Evolutionary conservation across 2,888 invertebrate species (phyloP), one percentile per base, ranked within the genome.

Genomic region (Nemapogon koenigi): DNA sequence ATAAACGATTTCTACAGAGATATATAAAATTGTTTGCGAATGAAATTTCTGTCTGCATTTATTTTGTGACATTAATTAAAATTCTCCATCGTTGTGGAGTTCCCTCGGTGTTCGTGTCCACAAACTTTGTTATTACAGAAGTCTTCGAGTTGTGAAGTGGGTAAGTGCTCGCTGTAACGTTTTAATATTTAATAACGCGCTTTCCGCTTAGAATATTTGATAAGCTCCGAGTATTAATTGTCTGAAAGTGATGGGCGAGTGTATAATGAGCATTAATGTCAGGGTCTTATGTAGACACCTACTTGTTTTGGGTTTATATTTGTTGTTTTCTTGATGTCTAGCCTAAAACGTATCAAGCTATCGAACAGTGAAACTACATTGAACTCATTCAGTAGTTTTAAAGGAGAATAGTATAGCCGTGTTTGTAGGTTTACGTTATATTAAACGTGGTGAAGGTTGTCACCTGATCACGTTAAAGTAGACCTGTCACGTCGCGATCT

Each of bases 401-500:
- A n/a, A n/a, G n/a, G n/a, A n/a, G n/a, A n/a, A n/a, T n/a, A n/a
- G n/a, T n/a, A n/a, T n/a, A n/a, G n/a, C n/a, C n/a, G n/a, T n/a
- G n/a, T n/a, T n/a, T n/a, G n/a, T 33, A 19, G 33, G 33, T 35
- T 16, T 18, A 26, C 35, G 14, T 35, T 15, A 35, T n/a, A 26
- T 35, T 25, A 35, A 35, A 35, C 26, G 35, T 35, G 18, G 27
- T 16, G 28, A 27, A 27, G 37, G 37, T 37, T 28, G 28, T 37
- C 27, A 28, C 16, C 37, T 28, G 37, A 37, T 18, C 28, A 27
- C 18, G 11, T 16, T 37, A 18, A 27, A 66, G 67, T 63, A 68
- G 72, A 68, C 71, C 66, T 71, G 60, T 55, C 57, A 51, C 59
- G 71, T 71, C 66, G 67, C 73, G 75, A 70, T 68, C 76, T 71